phyloP scores from a whole-genome alignment of 1,140 invertebrate genomes.

The Calephelis virginiensis region DNA sequence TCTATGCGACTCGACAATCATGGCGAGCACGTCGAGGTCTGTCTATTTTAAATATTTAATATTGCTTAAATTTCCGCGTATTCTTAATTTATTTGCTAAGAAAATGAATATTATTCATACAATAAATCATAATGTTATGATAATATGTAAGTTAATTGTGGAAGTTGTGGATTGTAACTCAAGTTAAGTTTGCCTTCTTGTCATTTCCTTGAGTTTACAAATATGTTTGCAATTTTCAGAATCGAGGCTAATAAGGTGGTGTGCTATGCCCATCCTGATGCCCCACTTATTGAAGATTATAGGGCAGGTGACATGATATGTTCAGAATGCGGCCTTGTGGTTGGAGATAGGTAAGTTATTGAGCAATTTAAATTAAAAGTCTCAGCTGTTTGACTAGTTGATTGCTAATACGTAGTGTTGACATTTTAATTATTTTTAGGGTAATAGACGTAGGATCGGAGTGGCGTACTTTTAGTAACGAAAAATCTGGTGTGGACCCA shows the following conservation, averaged over 20 bases:
- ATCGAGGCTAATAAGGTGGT: constrained; percentile 88
- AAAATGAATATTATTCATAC: constrained; percentile 40
- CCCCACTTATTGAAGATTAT: constrained; percentile 97
- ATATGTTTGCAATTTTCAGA: constrained; percentile 78
- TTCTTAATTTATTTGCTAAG: constrained; percentile 35
- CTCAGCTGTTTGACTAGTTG: background rate
- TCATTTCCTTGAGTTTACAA: background rate
- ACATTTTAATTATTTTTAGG: constrained; percentile 76
- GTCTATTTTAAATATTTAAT: constrained; percentile 64
- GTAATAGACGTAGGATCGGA: constrained; percentile 99
- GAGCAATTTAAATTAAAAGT: constrained; percentile 9
- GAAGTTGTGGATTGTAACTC: constrained; percentile 7
- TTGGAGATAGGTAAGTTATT: constrained; percentile 93
- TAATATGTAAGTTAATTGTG: constrained; percentile 45
- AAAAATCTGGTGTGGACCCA: constrained; percentile 97
- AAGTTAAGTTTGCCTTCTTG: background rate
- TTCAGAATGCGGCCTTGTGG: constrained; percentile 98
- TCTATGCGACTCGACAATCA: constrained; percentile 46
- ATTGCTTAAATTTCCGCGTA: constrained; percentile 42
- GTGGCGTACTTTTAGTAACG: constrained; percentile 99
- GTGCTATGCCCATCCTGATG: constrained; percentile 97
- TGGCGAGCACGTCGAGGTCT: constrained; percentile 79
- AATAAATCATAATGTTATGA: constrained; percentile 34
- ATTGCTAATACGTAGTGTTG: background rate
- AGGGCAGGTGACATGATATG: constrained; percentile 99